Evolutionary conservation across 2,888 invertebrate species (phyloP).

Genomic region (Adineta ricciae): DNA sequence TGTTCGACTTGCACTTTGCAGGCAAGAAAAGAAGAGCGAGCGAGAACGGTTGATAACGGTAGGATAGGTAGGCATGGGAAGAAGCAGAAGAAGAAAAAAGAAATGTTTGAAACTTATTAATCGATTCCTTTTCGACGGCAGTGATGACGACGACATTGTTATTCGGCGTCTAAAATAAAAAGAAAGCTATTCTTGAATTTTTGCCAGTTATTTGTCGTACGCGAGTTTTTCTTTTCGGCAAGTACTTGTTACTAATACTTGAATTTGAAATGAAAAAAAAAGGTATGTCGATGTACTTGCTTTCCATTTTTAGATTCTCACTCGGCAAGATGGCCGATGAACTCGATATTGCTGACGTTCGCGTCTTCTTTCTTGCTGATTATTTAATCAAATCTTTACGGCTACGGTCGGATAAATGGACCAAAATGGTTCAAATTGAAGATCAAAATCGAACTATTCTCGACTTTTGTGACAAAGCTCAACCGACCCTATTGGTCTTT

Average conservation of each 20-base stretch:
- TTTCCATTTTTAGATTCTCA: neutral
- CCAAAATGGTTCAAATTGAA: slow-evolving; percentile 58
- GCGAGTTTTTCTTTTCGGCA: neutral
- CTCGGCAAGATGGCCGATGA: slow-evolving; percentile 37
- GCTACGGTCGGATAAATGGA: slow-evolving; percentile 85
- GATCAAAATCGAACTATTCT: slow-evolving; percentile 46
- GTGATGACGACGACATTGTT: neutral
- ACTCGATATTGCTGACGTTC: slow-evolving; percentile 56
- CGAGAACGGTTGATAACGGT: neutral
- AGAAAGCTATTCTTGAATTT: neutral
- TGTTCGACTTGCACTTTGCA: neutral
- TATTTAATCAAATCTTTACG: slow-evolving; percentile 61
- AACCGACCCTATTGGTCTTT: slow-evolving; percentile 42
- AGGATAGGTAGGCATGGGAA: neutral
- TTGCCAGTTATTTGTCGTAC: neutral
- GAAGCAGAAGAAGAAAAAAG: neutral
- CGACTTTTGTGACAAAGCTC: slow-evolving; percentile 49
- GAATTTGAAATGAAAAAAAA: too few relatives aligned
- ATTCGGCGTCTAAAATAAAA: neutral
- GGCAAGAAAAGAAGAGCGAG: neutral
- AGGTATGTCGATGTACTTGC: too few relatives aligned
- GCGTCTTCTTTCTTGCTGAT: slow-evolving; percentile 74
- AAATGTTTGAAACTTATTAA: neutral
- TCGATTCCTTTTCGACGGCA: neutral
- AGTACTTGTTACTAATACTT: neutral